Base-by-base conservation (phyloP, 1,140 invertebrate genomes). In the Proctacanthus coquilletti region DNA sequence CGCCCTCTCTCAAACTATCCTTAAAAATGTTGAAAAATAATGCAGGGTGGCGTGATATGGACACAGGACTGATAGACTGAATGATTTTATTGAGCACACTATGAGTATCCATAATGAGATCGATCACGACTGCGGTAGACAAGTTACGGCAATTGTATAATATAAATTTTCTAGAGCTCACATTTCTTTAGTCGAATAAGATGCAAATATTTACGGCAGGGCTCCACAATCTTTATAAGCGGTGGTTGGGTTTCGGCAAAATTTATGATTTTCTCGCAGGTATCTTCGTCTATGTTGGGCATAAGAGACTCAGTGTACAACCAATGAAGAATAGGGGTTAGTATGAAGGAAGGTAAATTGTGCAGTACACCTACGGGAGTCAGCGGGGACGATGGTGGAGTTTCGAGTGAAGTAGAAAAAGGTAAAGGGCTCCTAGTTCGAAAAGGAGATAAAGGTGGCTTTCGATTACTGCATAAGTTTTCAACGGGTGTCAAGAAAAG, bases 111-210 rank as follows among this genome's bases (percentile, higher is more conserved):
- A 64, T 65, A 9, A 74, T 67, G 20, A 75, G 51, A 39, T 61
- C 64, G 21, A 72, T 65, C 21, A 77, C 73, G 65, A 75, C 74
- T 76, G 47, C 9, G 62, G n/a, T n/a, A 47, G 40, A 38, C 31
- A 31, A 41, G 41, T 32, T 32, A 6, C 17, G 30, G 5, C 6
- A 13, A 9, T n/a, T n/a, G n/a, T n/a, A 13, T 17, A 27, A 27
- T 27, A 27, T 27, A 27, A 9, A 13, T 27, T 27, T 27, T 27
- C 23, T 9, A 27, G 3, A 32, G 21, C 70, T 66, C 58, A 77
- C 74, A 70, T 55, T 76, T 67, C 48, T 71, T 75, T 3, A 78
- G 52, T n/a, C 64, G 62, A 40, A 69, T 68, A 47, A 75, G 68
- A 40, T 69, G 69, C 34, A 77, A 48, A 55, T 73, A 78, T 29